Conservation (phyloP, 2,113 vertebrate genomes). For the Macrotis lagotis region DNA sequence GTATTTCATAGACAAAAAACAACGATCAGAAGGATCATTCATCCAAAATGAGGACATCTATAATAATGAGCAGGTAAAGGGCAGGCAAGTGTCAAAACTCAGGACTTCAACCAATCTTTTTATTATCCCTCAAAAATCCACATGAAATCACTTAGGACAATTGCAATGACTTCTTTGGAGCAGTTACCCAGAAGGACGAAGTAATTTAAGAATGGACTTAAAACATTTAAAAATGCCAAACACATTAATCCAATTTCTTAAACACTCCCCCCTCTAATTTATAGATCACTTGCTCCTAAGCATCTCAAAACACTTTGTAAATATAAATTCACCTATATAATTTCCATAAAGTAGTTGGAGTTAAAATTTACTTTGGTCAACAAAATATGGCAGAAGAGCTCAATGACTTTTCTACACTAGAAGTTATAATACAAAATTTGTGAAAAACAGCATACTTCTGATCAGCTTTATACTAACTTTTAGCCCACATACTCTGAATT, state of each 20-base stretch:
- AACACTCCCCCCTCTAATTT: background rate
- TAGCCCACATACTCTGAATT: background rate
- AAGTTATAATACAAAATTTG: background rate
- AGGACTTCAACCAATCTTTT: background rate
- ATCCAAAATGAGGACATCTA: background rate
- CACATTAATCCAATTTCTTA: background rate
- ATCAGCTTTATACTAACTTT: background rate
- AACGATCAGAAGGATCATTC: background rate
- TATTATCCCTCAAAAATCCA: background rate
- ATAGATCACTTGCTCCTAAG: background rate
- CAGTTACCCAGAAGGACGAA: background rate
- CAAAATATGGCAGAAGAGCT: background rate
- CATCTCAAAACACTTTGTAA: background rate
- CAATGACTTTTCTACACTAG: background rate
- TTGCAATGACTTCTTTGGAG: background rate
- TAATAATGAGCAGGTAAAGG: background rate
- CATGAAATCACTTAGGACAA: background rate
- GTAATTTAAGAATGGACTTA: background rate
- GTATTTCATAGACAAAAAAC: background rate
- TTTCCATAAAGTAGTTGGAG: background rate
- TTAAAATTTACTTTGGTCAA: slow-evolving; percentile 15
- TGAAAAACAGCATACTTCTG: background rate
- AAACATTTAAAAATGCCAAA: background rate
- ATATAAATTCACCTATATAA: background rate
- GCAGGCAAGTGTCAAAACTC: background rate